Evolutionary conservation across 2,113 vertebrate species (phyloP).

Genomic region (Pseudonaja textilis): DNA sequence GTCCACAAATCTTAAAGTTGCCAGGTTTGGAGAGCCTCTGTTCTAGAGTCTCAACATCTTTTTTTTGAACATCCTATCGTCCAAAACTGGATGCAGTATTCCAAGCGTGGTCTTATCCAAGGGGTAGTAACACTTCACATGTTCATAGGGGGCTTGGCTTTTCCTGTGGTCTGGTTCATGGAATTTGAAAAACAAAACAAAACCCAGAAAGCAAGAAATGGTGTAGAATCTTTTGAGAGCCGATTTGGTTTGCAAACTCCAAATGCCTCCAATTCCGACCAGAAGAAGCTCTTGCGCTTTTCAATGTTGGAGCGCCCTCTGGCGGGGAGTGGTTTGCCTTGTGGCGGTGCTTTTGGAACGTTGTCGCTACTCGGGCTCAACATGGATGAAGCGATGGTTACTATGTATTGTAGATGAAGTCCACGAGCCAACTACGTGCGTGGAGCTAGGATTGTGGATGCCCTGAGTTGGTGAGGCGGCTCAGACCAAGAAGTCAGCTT

Average conservation of each 20-base stretch:
- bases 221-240: background rate
- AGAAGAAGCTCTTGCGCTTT: background rate
- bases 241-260: background rate
- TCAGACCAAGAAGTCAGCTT: background rate
- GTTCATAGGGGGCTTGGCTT: background rate
- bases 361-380: background rate
- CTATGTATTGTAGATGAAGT: no score
- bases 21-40: no score
- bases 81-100: background rate
- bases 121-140: background rate
- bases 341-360: background rate
- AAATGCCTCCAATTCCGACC: no score
- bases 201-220: background rate
- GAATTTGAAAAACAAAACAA: background rate
- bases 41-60: background rate
- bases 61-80: background rate
- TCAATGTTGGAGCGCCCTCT: conserved; percentile 58
- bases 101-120: background rate
- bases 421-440: no score
- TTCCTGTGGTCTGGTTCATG: background rate
- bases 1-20: no score
- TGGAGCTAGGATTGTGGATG: no score
- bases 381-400: background rate
- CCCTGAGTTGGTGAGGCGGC: background rate
- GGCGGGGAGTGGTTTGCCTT: background rate